A percentile compares a stretch with the other conserved stretches of the same genome.
Evolutionary conservation across 2,888 invertebrate genomes (phyloP).

Genomic region (Callimorpha dominula): DNA sequence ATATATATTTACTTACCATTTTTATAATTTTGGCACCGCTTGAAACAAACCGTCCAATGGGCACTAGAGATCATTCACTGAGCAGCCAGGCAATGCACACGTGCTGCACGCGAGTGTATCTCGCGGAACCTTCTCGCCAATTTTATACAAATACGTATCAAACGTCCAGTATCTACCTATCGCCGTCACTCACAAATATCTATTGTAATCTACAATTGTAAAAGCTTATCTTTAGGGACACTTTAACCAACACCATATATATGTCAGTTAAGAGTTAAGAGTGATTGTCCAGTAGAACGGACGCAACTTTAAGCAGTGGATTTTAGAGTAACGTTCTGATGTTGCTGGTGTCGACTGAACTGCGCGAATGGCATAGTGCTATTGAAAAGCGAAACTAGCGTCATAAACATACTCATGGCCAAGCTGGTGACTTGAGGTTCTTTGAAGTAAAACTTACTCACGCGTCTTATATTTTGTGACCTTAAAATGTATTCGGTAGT

Average conservation of each 20-base stretch:
- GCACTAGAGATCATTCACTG: conserved; percentile 20
- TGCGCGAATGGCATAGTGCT: conserved; percentile 12
- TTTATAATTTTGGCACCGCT: conserved; percentile 32
- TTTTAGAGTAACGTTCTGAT: conserved; percentile 19
- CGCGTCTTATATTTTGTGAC: conserved; percentile 8
- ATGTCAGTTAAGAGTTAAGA: conserved; percentile 9
- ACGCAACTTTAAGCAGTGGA: conserved; percentile 26
- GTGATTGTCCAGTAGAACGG: conserved; percentile 19
- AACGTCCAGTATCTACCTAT: conserved; percentile 28
- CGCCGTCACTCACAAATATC: conserved; percentile 45
- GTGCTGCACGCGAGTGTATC: conserved; percentile 58
- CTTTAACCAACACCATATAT: conserved; percentile 5
- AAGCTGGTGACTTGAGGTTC: conserved; percentile 9
- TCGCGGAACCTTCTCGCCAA: conserved; percentile 42
- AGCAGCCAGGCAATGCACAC: conserved; percentile 46
- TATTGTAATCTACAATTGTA: conserved; percentile 49
- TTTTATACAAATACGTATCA: conserved; percentile 70
- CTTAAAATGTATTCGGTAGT: conserved; percentile 13
- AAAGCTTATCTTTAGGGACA: conserved; percentile 23
- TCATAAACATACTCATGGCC: conserved; percentile 9
- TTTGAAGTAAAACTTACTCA: conserved; percentile 2
- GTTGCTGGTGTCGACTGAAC: conserved; percentile 35
- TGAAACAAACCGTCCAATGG: conserved; percentile 26
- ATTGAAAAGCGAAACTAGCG: conserved; percentile 10
- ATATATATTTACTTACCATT: conserved; percentile 44